Percentiles rank a stretch among this genome's conserved stretches.
Evolutionary conservation across 2,113 vertebrate species (phyloP).

Genomic region (Heptranchias perlo): DNA sequence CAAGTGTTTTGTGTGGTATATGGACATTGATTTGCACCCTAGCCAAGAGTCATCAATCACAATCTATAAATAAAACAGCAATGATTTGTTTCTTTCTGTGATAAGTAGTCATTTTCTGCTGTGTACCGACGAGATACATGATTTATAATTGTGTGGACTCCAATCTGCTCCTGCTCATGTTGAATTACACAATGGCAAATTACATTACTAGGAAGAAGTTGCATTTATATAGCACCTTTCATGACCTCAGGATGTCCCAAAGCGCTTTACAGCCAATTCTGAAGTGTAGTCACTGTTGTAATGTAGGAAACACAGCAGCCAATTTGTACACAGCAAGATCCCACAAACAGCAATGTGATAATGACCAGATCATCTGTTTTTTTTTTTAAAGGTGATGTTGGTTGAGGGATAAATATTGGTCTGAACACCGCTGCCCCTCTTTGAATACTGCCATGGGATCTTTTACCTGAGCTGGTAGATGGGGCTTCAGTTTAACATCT

Average conservation of each 20-base stretch:
- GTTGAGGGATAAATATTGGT: not conserved
- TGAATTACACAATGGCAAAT: not conserved
- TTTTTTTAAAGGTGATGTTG: not conserved
- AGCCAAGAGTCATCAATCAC: not conserved
- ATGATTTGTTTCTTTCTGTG: not conserved
- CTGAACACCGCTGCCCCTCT: not conserved
- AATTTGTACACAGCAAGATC: not conserved
- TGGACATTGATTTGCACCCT: not conserved
- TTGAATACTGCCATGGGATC: not conserved
- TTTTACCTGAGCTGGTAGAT: no score
- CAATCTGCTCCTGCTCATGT: not conserved
- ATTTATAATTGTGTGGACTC: not conserved
- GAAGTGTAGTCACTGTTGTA: not conserved
- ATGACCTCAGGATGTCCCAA: not conserved
- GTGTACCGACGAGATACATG: not conserved
- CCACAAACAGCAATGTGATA: not conserved
- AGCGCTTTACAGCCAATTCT: not conserved
- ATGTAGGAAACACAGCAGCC: not conserved
- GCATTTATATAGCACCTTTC: not conserved
- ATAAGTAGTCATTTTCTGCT: not conserved
- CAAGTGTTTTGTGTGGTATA: not conserved
- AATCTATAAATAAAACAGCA: not conserved
- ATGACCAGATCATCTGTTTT: no score
- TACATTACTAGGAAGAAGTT: not conserved
- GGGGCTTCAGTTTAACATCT: not conserved